Evolutionary conservation across 92 coral and sea anemone genomes (phyloP).

Genomic region (Bergia sp.): DNA sequence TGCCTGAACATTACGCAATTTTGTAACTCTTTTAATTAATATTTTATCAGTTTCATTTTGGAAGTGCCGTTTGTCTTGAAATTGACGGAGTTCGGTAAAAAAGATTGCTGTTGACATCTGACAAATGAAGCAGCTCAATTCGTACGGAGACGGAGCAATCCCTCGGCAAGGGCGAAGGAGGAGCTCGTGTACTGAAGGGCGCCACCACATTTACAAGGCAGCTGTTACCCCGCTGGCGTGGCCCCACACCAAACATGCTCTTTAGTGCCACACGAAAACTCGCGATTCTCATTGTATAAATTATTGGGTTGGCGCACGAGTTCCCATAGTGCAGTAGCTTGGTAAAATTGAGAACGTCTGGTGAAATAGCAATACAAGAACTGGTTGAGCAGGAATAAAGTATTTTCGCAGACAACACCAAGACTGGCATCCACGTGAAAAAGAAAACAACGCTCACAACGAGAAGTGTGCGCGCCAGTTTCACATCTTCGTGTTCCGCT

Average conservation of each 20-base stretch:
- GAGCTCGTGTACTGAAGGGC: neutral
- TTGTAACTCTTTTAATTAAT: neutral
- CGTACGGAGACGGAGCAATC: neutral
- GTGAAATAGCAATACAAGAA: conserved; percentile 18
- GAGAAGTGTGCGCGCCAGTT: conserved; percentile 22
- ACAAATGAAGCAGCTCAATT: neutral
- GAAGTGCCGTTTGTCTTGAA: neutral
- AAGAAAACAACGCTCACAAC: conserved; percentile 34
- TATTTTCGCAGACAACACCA: conserved; percentile 23
- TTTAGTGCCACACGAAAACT: conserved; percentile 33
- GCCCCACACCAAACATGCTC: conserved; percentile 1
- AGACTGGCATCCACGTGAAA: conserved; percentile 34
- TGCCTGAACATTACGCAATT: neutral
- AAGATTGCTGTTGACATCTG: neutral
- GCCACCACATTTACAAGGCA: conserved; percentile 13
- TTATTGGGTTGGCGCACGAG: conserved; percentile 35
- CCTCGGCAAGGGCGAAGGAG: neutral
- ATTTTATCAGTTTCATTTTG: neutral
- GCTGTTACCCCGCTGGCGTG: neutral
- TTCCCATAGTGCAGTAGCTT: conserved; percentile 39
- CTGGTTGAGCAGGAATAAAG: conserved; percentile 22
- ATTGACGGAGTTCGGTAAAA: neutral
- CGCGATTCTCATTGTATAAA: conserved; percentile 33
- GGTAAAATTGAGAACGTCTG: conserved; percentile 29
- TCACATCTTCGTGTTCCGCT: conserved; percentile 16